A percentile compares a stretch with the other conserved stretches of the same genome.
These are phyloP conservation scores for Lanius collurio DNA, from an alignment of 2,113 vertebrate species.

Conservation along the genomic window DNA sequence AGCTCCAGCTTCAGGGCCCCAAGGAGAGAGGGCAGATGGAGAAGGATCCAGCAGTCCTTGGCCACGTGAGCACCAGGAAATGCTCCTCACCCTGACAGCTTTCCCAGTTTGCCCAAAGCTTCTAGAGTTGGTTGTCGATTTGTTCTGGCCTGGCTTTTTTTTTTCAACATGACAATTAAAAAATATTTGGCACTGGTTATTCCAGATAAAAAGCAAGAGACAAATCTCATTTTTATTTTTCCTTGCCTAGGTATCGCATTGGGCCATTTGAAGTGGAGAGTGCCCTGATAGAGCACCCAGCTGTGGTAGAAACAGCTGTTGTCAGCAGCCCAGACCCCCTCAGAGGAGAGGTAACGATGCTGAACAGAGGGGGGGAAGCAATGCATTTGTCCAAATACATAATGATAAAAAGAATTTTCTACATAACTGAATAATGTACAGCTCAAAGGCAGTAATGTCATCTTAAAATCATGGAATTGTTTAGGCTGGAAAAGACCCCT, in stretches of 20 bases:
- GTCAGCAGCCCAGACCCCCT: conserved; percentile 85
- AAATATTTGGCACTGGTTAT: not conserved
- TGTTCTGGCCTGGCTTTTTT: not conserved
- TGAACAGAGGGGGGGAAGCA: not conserved
- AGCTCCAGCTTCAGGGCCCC: not conserved
- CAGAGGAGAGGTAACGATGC: conserved; percentile 81
- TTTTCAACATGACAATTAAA: not conserved
- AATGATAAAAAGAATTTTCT: not conserved
- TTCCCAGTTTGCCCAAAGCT: not conserved
- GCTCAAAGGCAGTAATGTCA: not conserved
- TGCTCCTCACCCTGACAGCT: not conserved
- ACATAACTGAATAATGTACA: not conserved
- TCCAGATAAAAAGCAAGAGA: not conserved
- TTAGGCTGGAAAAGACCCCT: not conserved
- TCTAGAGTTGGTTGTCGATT: not conserved
- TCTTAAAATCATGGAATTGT: not conserved
- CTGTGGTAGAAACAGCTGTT: conserved; percentile 83
- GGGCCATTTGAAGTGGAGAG: conserved; percentile 87
- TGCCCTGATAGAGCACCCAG: conserved; percentile 82
- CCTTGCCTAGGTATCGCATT: conserved; percentile 77
- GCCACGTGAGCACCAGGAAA: not conserved
- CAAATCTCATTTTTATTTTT: not conserved
- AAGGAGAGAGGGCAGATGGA: not conserved
- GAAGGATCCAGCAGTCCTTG: not conserved
- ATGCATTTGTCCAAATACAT: not conserved